These are phyloP conservation scores for Amblyopsis hoosieri DNA, from an alignment of 2,797 vertebrate species.

Conservation along the genomic window DNA sequence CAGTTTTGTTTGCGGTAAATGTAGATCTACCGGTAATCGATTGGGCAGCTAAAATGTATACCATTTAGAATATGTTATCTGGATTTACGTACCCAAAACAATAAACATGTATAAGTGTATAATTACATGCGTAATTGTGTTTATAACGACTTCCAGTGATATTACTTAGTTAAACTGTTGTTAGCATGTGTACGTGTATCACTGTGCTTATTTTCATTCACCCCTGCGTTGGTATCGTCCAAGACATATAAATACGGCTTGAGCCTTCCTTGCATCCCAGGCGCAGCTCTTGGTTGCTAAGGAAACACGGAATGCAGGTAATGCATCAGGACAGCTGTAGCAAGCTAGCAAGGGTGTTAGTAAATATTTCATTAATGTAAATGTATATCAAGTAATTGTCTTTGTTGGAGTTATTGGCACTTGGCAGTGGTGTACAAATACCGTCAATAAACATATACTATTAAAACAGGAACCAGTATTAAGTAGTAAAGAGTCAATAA, in stretches of 20 bases:
- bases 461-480: constrained; percentile 4
- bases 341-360: constrained; percentile 47
- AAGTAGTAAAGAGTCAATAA: background rate
- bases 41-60: too few species aligned
- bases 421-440: too few species aligned
- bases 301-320: constrained; percentile 76
- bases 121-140: background rate
- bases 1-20: too few species aligned
- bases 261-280: constrained; percentile 10
- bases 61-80: too few species aligned
- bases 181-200: background rate
- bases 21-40: too few species aligned
- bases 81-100: too few species aligned
- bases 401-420: too few species aligned
- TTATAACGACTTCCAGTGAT: background rate
- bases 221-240: constrained; percentile 65
- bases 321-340: constrained; percentile 70
- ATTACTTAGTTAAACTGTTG: background rate
- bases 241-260: constrained; percentile 61
- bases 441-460: background rate
- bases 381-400: background rate
- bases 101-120: too few species aligned
- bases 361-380: background rate
- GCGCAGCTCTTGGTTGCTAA: constrained; percentile 75
- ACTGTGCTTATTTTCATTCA: rapidly evolving